Conservation (phyloP, 1,140 invertebrate species). For the Drosophila sucinea region DNA sequence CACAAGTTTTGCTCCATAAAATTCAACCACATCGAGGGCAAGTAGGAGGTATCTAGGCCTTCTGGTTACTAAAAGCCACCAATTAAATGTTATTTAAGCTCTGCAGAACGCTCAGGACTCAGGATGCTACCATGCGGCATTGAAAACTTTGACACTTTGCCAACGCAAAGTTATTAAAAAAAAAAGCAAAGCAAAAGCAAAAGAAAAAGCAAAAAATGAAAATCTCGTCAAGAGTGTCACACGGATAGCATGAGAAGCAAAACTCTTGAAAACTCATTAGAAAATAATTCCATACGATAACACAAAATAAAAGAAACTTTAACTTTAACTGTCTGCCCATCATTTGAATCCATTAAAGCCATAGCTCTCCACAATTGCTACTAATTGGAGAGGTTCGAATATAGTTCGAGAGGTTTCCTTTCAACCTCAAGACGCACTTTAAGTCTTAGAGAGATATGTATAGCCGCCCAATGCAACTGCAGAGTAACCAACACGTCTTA, state of each 20-base stretch:
- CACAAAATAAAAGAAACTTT: neutral
- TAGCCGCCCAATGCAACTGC: neutral
- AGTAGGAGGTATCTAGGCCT: constrained; percentile 26
- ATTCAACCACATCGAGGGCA: constrained; percentile 15
- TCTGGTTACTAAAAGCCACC: constrained; percentile 39
- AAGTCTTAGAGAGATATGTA: no score
- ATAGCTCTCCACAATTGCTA: no score
- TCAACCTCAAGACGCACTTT: no score
- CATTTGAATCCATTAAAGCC: no score
- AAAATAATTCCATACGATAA: neutral
- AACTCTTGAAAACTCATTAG: constrained; percentile 6
- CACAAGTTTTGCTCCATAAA: neutral
- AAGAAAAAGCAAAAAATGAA: neutral
- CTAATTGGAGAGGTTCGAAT: no score
- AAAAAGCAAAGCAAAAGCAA: neutral
- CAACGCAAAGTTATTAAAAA: constrained; percentile 43
- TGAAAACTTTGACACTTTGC: constrained; percentile 64
- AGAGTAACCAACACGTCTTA: no score
- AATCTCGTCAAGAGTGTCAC: neutral
- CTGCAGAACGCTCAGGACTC: constrained; percentile 14
- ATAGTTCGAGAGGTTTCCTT: no score
- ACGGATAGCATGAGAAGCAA: neutral
- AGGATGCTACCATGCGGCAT: constrained; percentile 34
- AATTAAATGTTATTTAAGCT: constrained; percentile 74
- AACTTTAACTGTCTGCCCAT: neutral